Percentiles rank a stretch among this genome's conserved stretches.
Evolutionary conservation across 64 coral and sea anemone genomes (phyloP).

Genomic region (Orbicella faveolata): DNA sequence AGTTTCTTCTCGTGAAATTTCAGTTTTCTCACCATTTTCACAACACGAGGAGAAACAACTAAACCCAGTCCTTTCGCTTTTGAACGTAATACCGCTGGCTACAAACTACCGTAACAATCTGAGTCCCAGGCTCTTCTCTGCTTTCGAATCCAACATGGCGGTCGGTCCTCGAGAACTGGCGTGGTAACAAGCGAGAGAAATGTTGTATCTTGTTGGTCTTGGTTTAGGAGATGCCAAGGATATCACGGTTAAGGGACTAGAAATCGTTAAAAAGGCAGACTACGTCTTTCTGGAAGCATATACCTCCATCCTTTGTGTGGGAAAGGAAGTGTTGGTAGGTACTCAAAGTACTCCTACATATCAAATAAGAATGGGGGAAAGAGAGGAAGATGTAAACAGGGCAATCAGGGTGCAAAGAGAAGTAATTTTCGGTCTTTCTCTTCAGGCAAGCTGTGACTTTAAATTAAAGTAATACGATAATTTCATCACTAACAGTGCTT

Average conservation of each 20-base stretch:
- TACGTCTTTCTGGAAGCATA: conserved; percentile 92
- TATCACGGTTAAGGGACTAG: conserved; percentile 92
- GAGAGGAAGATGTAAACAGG: too few relatives aligned
- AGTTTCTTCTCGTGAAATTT: conserved; percentile 99
- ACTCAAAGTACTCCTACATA: not conserved
- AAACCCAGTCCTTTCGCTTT: not conserved
- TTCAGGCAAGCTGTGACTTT: too few relatives aligned
- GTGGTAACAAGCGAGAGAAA: not conserved
- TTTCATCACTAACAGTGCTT: too few relatives aligned
- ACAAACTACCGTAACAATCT: not conserved
- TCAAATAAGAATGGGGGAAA: too few relatives aligned
- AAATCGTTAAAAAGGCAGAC: conserved; percentile 86
- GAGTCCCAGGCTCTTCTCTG: not conserved
- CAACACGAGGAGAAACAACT: not conserved
- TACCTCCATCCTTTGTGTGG: conserved; percentile 87
- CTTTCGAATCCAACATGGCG: not conserved
- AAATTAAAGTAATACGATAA: too few relatives aligned
- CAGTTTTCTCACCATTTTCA: conserved; percentile 88
- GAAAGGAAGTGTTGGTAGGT: conserved; percentile 78
- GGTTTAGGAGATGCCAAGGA: conserved; percentile 96
- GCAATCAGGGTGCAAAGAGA: too few relatives aligned
- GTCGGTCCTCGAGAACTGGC: not conserved
- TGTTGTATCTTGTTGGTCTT: conserved; percentile 94
- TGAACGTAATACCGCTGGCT: not conserved
- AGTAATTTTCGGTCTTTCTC: too few relatives aligned